Evolutionary conservation across 2,797 vertebrate genomes (phyloP), one percentile per base, ranked within the genome.

Genomic region (Chrysocyon brachyurus): DNA sequence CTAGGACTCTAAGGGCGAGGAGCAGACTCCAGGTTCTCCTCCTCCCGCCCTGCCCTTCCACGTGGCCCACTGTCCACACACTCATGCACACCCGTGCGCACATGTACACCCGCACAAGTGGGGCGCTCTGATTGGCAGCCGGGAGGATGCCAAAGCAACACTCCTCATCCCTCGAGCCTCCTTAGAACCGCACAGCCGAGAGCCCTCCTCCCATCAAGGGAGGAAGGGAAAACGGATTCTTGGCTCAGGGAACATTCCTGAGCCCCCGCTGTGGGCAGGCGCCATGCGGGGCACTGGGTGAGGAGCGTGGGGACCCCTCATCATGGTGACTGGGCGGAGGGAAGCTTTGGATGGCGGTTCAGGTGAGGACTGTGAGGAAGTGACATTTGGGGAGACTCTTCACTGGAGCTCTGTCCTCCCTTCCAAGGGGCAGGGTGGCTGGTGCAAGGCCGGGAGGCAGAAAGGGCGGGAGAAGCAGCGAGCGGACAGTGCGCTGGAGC

Each of bases 1-100:
- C 56, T 40, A 26, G 63, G 90, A 77, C 54, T 52, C 33, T 75
- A 68, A 97, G 81, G 90, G 24, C 73, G 68, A 94, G 81, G 83
- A 94, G 75, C 36, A n/a, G 52, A 84, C 28, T 63, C 72, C 56
- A 33, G 17, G 33, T 19, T n/a, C 36, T 26, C 87, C 56, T 49
- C 15, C 16, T 46, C n/a, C 19, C 24, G 56, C 46, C 90, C 40
- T 73, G 52, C 68, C 68, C 75, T 56, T 57, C 63, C 26, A 57
- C 1, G 3, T 77, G 52, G 33, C 66, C 28, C 17, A 26, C 22
- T 31, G 49, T 61, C 9, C 59, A 66, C 36, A 57, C 36, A 40
- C 6, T 12, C 15, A 1, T 15, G 15, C 28, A 63, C 24, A 28
- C 31, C 4, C 14, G 6, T 11, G 26, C 22, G 24, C 79, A 81